Conservation (phyloP, 1,140 invertebrate genomes). For the Camponotus floridanus region DNA sequence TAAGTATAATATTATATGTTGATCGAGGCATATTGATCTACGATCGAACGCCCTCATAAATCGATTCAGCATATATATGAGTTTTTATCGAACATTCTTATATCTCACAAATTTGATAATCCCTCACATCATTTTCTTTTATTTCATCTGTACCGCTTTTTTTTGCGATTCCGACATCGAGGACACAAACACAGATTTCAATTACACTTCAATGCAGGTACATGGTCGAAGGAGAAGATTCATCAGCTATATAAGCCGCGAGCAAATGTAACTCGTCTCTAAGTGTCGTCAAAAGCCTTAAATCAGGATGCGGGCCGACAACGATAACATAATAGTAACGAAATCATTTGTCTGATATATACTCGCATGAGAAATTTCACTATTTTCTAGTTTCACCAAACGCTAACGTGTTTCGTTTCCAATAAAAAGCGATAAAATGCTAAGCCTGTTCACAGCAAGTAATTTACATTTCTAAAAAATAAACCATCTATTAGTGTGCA, state of each 20-base stretch:
- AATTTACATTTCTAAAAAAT: no score
- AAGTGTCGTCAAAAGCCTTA: slow-evolving; percentile 24
- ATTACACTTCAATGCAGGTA: not conserved
- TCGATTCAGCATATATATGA: not conserved
- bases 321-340: slow-evolving; percentile 3
- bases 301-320: slow-evolving; percentile 43
- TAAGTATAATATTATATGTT: slow-evolving; percentile 13
- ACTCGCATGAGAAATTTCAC: not conserved
- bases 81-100: not conserved
- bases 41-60: not conserved
- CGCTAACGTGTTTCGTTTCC: no score
- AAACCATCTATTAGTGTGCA: no score
- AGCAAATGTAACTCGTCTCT: not conserved
- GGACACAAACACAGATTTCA: not conserved
- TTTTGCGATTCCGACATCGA: not conserved
- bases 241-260: no score
- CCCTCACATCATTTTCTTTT: not conserved
- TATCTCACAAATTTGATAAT: not conserved
- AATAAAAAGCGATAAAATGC: no score
- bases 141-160: not conserved
- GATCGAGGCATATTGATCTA: slow-evolving; percentile 4
- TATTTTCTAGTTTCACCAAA: not conserved
- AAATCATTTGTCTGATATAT: not conserved
- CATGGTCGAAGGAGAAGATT: not conserved
- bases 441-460: no score